Conservation (phyloP, 2,797 vertebrate genomes). For the Chloroceryle amazona region DNA sequence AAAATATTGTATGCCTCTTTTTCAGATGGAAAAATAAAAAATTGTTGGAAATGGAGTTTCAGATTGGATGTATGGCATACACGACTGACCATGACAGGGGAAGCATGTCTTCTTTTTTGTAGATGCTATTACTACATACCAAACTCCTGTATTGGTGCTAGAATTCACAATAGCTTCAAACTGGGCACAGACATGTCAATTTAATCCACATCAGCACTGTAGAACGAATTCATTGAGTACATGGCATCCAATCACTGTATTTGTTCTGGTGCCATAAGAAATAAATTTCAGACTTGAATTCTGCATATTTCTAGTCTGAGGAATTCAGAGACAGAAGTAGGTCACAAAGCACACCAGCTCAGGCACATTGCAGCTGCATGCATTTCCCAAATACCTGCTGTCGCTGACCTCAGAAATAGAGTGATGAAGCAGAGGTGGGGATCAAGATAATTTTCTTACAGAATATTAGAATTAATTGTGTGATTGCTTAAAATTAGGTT, state of each 20-base stretch:
- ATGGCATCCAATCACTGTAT: background rate
- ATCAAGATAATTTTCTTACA: background rate
- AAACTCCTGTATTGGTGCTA: background rate
- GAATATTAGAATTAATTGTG: background rate
- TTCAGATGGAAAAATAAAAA: background rate
- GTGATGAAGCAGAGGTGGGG: background rate
- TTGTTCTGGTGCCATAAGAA: conserved; percentile 28
- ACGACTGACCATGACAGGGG: background rate
- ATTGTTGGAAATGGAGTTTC: background rate
- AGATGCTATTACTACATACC: background rate
- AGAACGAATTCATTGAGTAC: background rate
- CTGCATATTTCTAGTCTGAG: background rate
- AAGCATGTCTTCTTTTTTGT: background rate
- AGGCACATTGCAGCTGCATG: background rate
- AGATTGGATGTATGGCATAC: background rate
- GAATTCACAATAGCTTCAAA: background rate
- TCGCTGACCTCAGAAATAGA: background rate
- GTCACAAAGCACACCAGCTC: conserved; percentile 18
- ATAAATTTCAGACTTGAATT: conserved; percentile 3
- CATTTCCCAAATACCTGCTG: background rate
- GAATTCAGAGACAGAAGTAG: conserved; percentile 32
- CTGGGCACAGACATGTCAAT: background rate
- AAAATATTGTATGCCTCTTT: background rate
- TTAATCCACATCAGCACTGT: background rate
- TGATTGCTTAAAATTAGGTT: background rate